Conservation (phyloP, 2,113 vertebrate species). For the Elaphurus davidianus region DNA sequence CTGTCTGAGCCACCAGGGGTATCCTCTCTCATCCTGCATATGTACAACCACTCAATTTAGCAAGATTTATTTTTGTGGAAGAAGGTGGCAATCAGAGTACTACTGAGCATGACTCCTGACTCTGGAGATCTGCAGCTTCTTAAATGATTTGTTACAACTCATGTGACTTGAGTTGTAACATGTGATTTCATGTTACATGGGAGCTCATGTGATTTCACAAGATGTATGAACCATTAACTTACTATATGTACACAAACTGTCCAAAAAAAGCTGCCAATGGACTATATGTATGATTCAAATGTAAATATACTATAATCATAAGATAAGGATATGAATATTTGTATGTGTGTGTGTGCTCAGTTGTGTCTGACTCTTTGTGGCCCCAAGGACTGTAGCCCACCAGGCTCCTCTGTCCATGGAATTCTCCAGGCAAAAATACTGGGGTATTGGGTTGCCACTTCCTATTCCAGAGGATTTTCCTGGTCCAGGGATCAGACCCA, state of each 20-base stretch:
- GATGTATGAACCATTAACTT: not conserved
- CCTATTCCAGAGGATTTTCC: not conserved
- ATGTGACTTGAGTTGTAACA: not conserved
- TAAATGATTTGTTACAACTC: not conserved
- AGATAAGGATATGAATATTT: not conserved
- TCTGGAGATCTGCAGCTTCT: not conserved
- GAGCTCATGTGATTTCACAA: not conserved
- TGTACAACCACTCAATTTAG: not conserved
- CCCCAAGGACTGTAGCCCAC: not conserved
- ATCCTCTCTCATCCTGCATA: not conserved
- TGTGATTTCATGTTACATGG: not conserved
- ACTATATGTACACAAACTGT: not conserved
- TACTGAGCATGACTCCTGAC: not conserved
- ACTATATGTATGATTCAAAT: not conserved
- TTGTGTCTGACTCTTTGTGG: not conserved
- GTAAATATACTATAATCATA: constrained; percentile 15
- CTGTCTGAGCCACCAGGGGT: not conserved
- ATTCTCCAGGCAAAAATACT: not conserved
- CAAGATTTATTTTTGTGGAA: not conserved
- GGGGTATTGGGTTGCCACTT: not conserved
- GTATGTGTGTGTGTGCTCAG: not conserved
- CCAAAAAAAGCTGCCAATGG: not conserved
- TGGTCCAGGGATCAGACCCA: not conserved
- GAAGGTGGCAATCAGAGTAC: not conserved
- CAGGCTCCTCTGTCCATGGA: not conserved